Base-by-base conservation (phyloP, 2,797 vertebrate genomes). In the Sebastes wilsoni region DNA sequence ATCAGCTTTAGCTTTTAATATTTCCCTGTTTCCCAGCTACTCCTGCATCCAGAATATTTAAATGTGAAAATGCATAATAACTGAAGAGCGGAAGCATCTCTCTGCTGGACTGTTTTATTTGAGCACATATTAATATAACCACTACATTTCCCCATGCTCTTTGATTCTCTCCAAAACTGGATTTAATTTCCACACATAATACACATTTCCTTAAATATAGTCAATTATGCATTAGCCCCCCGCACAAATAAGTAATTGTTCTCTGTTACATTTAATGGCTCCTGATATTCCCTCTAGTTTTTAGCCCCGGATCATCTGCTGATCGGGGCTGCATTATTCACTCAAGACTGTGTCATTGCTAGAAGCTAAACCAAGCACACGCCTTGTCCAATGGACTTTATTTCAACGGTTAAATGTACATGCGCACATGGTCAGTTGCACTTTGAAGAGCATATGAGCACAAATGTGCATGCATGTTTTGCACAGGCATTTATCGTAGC, bases 301-400 rank as follows among this genome's bases (percentile, higher is more conserved):
- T 79, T 83, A 76, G 93, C 89, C 89, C 32, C 56, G 56, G 87
- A 91, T 90, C 78, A 83, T 93, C 72, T 56, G 87, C 89, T 93
- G 90, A 93, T 91, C 82, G 89, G 80, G 81, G 84, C 87, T 75
- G 79, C 84, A 88, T 95, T 95, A 93, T 92, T 93, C 94, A 94
- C 80, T 94, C 93, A 94, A 95, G 93, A 94, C 94, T 94, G 87
- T 85, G 90, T 93, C 93, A 91, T 93, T 92, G 93, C 94, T 92
- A 56, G 79, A 42, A 95, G 94, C 92, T n/a, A 87, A 80, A 85
- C 62, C 75, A 18, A 83, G 86, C 82, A 68, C 85, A 66, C 83
- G 88, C 86, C 91, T 87, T 94, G 95, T 95, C 94, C 90, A 87
- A 88, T 73, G 78, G 67, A 81, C 85, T 95, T 91, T 94, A 90